A percentile compares a stretch with the other conserved stretches of the same genome.
Conservation (phyloP, 2,888 invertebrate genomes). For the Hedya salicella region DNA sequence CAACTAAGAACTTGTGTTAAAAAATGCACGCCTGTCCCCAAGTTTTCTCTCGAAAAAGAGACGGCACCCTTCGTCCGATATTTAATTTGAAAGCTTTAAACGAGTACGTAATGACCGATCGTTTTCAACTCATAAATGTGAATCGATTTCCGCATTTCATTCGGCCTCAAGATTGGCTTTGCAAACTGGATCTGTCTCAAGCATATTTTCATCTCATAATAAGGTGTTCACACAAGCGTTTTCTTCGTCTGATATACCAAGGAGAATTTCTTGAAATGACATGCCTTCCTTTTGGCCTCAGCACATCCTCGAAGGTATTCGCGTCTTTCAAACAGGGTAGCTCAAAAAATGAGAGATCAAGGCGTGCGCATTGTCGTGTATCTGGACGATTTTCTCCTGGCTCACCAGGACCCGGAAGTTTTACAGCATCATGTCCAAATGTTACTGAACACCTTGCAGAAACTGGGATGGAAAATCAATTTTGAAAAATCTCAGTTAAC, state of each 20-base stretch:
- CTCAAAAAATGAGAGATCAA: background rate
- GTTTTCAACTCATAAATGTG: background rate
- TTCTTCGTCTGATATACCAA: slow-evolving; percentile 43
- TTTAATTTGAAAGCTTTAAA: slow-evolving; percentile 1
- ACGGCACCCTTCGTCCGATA: background rate
- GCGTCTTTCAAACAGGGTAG: slow-evolving; percentile 5
- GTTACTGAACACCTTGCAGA: background rate
- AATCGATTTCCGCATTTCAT: slow-evolving; percentile 1
- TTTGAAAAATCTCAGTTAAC: background rate
- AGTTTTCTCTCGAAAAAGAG: slow-evolving; percentile 1
- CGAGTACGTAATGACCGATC: background rate
- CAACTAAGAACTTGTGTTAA: background rate
- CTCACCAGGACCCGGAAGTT: background rate
- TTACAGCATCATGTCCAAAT: background rate
- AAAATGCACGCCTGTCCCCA: background rate
- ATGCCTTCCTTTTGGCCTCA: slow-evolving; percentile 48
- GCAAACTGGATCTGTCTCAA: slow-evolving; percentile 42
- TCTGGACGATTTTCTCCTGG: slow-evolving; percentile 4
- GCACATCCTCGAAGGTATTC: slow-evolving; percentile 37
- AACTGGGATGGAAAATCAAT: background rate
- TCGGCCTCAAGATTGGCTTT: slow-evolving; percentile 39
- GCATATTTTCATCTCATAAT: slow-evolving; percentile 45
- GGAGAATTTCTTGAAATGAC: slow-evolving; percentile 44
- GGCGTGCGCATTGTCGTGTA: background rate
- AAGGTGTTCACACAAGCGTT: slow-evolving; percentile 38